These are phyloP conservation scores for Apodemia duryi DNA, from an alignment of 2,888 invertebrate species.

Conservation along the genomic window DNA sequence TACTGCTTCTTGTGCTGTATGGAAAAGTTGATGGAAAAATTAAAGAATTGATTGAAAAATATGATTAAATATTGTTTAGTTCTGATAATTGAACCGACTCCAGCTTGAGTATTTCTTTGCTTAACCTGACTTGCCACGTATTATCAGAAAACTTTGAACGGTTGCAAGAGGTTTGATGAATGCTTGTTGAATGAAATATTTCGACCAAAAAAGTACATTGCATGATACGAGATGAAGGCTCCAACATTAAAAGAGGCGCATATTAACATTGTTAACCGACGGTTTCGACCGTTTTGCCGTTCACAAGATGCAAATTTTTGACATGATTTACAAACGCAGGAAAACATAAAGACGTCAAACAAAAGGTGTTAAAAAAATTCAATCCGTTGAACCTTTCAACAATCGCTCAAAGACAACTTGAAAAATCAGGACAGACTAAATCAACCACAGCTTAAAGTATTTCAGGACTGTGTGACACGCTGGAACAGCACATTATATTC, in stretches of 20 bases:
- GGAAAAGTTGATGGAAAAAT: slow-evolving; percentile 32
- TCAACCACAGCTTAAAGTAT: slow-evolving; percentile 33
- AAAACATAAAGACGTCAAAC: slow-evolving; percentile 31
- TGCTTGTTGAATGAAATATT: slow-evolving; percentile 37
- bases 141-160: slow-evolving; percentile 31
- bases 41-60: slow-evolving; percentile 31
- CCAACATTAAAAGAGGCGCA: slow-evolving; percentile 34
- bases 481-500: slow-evolving; percentile 38
- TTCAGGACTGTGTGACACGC: slow-evolving; percentile 37
- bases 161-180: slow-evolving; percentile 16
- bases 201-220: slow-evolving; percentile 35
- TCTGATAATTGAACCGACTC: slow-evolving; percentile 36
- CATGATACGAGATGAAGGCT: slow-evolving; percentile 36
- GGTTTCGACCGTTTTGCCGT: slow-evolving; percentile 20
- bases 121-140: slow-evolving; percentile 28
- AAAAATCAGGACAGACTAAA: slow-evolving; percentile 33
- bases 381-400: slow-evolving; percentile 37
- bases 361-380: slow-evolving; percentile 36
- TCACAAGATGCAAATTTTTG: slow-evolving; percentile 35
- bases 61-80: slow-evolving; percentile 34
- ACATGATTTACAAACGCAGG: slow-evolving; percentile 30
- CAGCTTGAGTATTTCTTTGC: slow-evolving; percentile 26
- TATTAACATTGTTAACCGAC: too few species aligned
- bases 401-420: slow-evolving; percentile 36
- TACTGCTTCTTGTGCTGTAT: slow-evolving; percentile 28